Percentiles rank a stretch among this genome's conserved stretches.
Evolutionary conservation across 2,797 vertebrate species (phyloP).

Genomic region (Petrocephalus sullivani): DNA sequence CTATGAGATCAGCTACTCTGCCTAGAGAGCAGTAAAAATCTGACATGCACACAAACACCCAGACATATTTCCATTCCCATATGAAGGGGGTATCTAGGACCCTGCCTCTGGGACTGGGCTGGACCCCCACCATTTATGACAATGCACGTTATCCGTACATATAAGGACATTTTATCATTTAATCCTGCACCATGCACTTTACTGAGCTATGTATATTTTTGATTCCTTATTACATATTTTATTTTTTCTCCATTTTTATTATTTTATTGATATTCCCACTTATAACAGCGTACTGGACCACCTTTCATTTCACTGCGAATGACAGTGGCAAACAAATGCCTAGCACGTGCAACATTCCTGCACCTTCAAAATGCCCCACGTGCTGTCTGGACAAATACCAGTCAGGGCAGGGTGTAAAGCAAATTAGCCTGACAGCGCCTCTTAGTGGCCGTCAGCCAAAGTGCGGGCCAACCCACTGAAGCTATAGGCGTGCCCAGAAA

Average conservation of each 20-base stretch:
- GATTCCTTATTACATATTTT: neutral
- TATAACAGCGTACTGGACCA: neutral
- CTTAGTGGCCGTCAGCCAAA: neutral
- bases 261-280: neutral
- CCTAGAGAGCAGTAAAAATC: neutral
- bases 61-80: neutral
- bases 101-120: neutral
- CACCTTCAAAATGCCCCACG: neutral
- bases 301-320: neutral
- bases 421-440: neutral
- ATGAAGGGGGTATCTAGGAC: neutral
- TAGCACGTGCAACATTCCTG: neutral
- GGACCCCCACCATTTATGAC: neutral
- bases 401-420: neutral
- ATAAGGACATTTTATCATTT: neutral
- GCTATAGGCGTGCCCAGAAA: neutral
- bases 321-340: neutral
- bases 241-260: neutral
- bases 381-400: neutral
- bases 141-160: neutral
- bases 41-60: neutral
- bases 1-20: neutral
- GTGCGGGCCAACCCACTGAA: neutral
- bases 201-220: neutral
- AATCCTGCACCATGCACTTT: neutral